These are phyloP conservation scores for Hozukius guyotensis DNA, from an alignment of 2,797 vertebrate genomes.

Conservation along the genomic window DNA sequence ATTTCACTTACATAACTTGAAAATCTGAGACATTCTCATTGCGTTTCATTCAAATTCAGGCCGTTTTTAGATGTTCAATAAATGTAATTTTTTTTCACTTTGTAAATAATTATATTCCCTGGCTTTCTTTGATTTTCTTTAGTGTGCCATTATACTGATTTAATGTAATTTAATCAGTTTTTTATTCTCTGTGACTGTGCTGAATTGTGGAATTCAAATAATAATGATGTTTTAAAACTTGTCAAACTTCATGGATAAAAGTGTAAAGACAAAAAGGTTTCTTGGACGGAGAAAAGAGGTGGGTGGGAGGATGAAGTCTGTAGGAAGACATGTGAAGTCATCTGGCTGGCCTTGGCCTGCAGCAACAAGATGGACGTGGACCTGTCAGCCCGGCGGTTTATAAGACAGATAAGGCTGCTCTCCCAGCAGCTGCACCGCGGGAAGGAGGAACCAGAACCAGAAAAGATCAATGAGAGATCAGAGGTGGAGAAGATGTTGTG, in stretches of 20 bases:
- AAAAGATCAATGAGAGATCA: neutral
- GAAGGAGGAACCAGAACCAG: neutral
- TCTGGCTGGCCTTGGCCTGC: slow-evolving; percentile 35
- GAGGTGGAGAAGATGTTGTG: neutral
- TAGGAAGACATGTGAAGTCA: neutral
- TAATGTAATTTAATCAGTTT: neutral
- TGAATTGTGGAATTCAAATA: neutral
- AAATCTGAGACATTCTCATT: neutral
- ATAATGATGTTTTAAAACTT: neutral
- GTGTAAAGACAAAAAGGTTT: neutral
- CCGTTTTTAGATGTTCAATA: neutral
- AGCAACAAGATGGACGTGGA: neutral
- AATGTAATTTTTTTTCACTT: neutral
- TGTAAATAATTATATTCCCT: neutral
- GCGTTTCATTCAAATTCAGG: neutral
- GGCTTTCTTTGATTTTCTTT: neutral
- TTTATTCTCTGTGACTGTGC: neutral
- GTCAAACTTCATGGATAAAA: neutral
- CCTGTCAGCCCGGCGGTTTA: neutral
- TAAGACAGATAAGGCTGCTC: slow-evolving; percentile 25
- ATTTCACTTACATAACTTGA: neutral
- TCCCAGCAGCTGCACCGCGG: slow-evolving; percentile 38
- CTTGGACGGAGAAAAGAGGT: neutral
- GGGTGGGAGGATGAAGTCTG: slow-evolving; percentile 6
- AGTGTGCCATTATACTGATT: neutral